These are phyloP conservation scores for Sitophilus oryzae DNA, from an alignment of 1,140 invertebrate species.

Conservation along the genomic window DNA sequence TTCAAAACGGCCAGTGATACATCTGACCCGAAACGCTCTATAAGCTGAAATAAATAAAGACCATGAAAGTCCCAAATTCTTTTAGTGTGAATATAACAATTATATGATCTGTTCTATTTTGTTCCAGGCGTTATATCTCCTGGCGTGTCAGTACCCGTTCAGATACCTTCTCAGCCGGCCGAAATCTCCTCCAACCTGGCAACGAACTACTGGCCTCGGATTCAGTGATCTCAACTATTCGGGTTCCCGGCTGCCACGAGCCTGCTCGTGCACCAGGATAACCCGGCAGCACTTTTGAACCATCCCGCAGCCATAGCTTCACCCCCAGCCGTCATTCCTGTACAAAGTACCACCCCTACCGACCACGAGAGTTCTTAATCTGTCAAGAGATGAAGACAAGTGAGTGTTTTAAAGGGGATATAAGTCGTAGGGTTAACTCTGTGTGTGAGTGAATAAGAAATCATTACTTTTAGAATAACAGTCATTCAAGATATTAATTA, in stretches of 20 bases:
- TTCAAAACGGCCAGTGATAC: no score
- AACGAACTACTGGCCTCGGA: slow-evolving; percentile 91
- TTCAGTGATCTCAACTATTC: slow-evolving; percentile 84
- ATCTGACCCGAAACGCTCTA: no score
- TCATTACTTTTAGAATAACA: no score
- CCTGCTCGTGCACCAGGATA: slow-evolving; percentile 55
- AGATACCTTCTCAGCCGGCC: slow-evolving; percentile 86
- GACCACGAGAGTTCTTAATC: slow-evolving; percentile 24
- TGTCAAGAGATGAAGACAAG: background rate
- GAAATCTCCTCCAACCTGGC: slow-evolving; percentile 81
- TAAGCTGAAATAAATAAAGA: no score
- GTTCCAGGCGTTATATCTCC: slow-evolving; percentile 88
- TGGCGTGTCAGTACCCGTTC: slow-evolving; percentile 94
- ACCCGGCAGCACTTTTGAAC: slow-evolving; percentile 44
- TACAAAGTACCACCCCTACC: slow-evolving; percentile 19
- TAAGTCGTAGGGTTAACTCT: background rate
- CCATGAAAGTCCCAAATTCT: no score
- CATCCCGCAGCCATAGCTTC: slow-evolving; percentile 37
- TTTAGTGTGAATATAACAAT: no score
- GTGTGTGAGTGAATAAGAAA: no score
- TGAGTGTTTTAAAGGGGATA: background rate
- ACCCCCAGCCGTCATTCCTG: slow-evolving; percentile 35
- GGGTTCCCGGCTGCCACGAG: slow-evolving; percentile 58
- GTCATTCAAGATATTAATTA: no score
- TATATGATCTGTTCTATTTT: no score